phyloP scores from a whole-genome alignment of 2,113 vertebrate genomes.

The Penelope pileata region DNA sequence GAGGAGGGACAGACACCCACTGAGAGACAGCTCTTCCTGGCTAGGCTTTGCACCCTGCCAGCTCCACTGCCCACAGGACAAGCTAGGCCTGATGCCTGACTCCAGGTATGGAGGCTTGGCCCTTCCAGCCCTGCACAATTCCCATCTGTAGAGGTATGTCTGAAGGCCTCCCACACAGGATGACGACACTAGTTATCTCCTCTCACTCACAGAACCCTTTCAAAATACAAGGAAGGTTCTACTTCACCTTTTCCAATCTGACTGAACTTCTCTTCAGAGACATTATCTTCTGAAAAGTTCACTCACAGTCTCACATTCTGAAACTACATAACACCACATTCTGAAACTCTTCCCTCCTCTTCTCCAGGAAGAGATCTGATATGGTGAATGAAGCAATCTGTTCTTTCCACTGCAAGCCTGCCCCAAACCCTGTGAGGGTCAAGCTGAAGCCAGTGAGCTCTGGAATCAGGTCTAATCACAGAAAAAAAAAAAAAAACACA shows the following conservation, averaged over 20 bases:
- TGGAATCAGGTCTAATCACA: neutral
- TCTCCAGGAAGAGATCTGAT: too few species aligned
- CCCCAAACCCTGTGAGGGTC: neutral
- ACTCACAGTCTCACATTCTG: too few species aligned
- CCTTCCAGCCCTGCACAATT: neutral
- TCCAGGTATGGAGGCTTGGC: neutral
- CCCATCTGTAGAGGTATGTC: rapidly evolving
- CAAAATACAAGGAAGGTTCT: neutral
- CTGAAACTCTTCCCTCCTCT: too few species aligned
- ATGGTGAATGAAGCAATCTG: too few species aligned
- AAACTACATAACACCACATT: too few species aligned
- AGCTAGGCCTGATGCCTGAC: neutral
- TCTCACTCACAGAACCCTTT: neutral
- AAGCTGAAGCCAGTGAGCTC: neutral
- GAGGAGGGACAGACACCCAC: neutral
- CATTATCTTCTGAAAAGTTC: too few species aligned
- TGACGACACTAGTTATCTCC: rapidly evolving
- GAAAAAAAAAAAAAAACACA: too few species aligned
- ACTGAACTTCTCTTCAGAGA: too few species aligned
- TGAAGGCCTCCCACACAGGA: neutral
- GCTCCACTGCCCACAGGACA: rapidly evolving
- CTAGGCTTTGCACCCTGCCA: neutral
- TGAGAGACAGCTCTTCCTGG: neutral
- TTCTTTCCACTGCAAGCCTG: neutral
- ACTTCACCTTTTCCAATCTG: too few species aligned